phyloP scores from a whole-genome alignment of 2,888 invertebrate genomes.

The Lissonota sp. region DNA sequence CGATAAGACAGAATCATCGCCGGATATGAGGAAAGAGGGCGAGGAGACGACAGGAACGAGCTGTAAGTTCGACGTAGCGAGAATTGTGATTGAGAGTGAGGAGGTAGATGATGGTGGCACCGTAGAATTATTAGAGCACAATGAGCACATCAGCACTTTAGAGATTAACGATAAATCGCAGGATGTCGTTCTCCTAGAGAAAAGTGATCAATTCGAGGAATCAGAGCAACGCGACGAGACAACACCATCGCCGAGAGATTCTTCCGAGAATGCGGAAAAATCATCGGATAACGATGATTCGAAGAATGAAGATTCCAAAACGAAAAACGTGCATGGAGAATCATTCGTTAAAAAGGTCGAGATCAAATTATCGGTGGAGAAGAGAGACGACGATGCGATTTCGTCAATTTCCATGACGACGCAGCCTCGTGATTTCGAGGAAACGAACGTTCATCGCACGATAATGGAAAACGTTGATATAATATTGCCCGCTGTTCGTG shows the following conservation, averaged over 20 bases:
- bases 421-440: constrained; percentile 72
- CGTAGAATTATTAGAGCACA: constrained; percentile 82
- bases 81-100: constrained; percentile 75
- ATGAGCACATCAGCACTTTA: constrained; percentile 79
- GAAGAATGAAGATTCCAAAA: not conserved
- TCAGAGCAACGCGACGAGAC: not conserved
- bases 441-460: constrained; percentile 69
- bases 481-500: constrained; percentile 74
- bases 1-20: constrained; percentile 65
- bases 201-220: too few relatives aligned
- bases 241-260: not conserved
- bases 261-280: constrained; percentile 5
- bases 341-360: constrained; percentile 76
- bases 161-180: constrained; percentile 71
- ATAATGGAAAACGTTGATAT: constrained; percentile 78
- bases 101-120: constrained; percentile 79
- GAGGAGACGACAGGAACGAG: constrained; percentile 69
- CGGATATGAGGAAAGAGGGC: constrained; percentile 69
- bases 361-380: constrained; percentile 77
- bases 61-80: constrained; percentile 82
- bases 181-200: constrained; percentile 63
- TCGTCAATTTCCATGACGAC: constrained; percentile 77
- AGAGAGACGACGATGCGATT: constrained; percentile 71
- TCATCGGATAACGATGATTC: constrained; percentile 35
- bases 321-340: constrained; percentile 43